Evolutionary conservation across 2,797 vertebrate species (phyloP), one percentile per base, ranked within the genome.

Genomic region (Odontamblyopus lacepedii): DNA sequence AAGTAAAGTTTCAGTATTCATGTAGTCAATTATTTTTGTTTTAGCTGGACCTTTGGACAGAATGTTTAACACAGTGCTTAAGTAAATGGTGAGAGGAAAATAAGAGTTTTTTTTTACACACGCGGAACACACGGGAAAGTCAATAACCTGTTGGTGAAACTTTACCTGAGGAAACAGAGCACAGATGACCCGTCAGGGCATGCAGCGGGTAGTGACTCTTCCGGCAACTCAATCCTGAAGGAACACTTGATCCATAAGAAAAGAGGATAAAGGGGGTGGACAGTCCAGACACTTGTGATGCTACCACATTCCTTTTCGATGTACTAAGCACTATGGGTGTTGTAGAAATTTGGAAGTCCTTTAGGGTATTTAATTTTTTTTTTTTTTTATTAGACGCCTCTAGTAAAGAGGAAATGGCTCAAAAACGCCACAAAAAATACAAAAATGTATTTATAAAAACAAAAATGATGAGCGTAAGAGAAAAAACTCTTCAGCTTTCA

Each of bases 231-330:
- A 94, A 94, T 95, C 94, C 94, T 96, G 96, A 98, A 98, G 95
- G 96, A 99, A 99, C 90, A 98, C 96, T 97, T 95, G 96, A 95
- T 96, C 96, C 95, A 76, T 98, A 93, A 98, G 96, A 97, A 95
- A 95, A 94, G 94, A 95, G 92, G 94, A 92, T 95, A 96, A 93
- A 93, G 91, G 80, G 93, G 89, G 88, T 91, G 92, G 95, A 89
- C 94, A 91, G 94, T 89, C 89, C 87, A 93, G 87, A 92, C 78
- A 88, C 88, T 87, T 76, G 88, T 88, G 85, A 87, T 90, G 88
- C 89, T 91, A 92, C 57, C 88, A 90, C 77, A 85, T 85, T 83
- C 88, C 89, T 86, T 90, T 78, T 87, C 81, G 87, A 74, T 90
- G 84, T 89, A 89, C 85, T 92, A 90, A 93, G 85, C 78, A 91